Conservation (phyloP, 2,797 vertebrate species). For the Melopsittacus undulatus region DNA sequence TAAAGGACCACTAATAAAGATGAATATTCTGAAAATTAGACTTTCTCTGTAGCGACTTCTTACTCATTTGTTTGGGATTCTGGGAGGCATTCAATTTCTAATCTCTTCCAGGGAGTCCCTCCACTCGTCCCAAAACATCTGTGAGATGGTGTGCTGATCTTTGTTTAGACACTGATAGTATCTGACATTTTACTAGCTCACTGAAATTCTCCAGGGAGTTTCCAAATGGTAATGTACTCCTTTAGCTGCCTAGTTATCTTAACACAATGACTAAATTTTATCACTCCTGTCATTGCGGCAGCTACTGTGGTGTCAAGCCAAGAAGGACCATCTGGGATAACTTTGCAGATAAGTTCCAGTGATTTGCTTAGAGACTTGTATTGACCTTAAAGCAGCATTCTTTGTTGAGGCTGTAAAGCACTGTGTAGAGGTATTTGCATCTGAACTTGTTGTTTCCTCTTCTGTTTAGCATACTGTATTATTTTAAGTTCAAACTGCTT, state of each 20-base stretch:
- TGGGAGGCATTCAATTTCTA: neutral
- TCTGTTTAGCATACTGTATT: neutral
- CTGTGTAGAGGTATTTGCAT: neutral
- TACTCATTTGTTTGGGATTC: neutral
- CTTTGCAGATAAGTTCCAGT: neutral
- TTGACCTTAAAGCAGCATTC: neutral
- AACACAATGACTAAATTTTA: neutral
- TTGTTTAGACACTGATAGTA: neutral
- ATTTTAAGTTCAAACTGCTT: neutral
- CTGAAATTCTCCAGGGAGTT: neutral
- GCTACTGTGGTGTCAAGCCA: neutral
- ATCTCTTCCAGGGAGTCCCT: neutral
- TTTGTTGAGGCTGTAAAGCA: neutral
- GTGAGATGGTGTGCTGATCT: neutral
- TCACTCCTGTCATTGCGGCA: neutral
- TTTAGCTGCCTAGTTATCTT: neutral
- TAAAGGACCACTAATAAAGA: neutral
- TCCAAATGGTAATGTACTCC: neutral
- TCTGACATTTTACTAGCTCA: neutral
- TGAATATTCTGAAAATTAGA: neutral
- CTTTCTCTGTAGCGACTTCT: neutral
- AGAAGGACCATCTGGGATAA: neutral
- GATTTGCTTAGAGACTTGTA: neutral
- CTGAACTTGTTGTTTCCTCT: neutral
- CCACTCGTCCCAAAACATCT: neutral